Evolutionary conservation across 64 coral and sea anemone species (phyloP).

Genomic region (Actinia tenebrosa): DNA sequence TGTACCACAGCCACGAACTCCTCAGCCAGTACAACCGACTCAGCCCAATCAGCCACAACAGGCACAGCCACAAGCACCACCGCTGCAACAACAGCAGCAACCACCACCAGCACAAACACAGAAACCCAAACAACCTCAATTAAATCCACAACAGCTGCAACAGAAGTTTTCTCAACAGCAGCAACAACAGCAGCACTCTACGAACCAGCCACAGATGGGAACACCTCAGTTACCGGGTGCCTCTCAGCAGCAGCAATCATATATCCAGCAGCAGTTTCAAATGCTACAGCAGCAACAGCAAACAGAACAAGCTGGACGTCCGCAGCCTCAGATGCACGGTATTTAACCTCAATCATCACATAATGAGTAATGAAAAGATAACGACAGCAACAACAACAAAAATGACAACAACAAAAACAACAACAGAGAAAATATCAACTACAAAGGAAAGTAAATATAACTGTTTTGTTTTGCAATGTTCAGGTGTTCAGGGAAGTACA

Average conservation of each 20-base stretch:
- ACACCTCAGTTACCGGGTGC: neutral
- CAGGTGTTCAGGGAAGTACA: neutral
- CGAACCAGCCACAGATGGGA: neutral
- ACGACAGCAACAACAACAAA: too few species aligned
- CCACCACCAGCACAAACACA: neutral
- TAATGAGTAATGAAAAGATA: neutral
- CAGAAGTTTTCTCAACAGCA: neutral
- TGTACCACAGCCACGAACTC: constrained; percentile 22
- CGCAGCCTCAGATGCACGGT: neutral
- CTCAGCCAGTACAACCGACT: constrained; percentile 16
- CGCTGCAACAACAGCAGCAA: neutral
- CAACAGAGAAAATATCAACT: too few species aligned
- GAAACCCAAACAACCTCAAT: neutral
- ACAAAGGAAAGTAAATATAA: too few species aligned
- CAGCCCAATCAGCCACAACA: constrained; percentile 3
- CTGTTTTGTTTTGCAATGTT: neutral
- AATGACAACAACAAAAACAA: too few species aligned
- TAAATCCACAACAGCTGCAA: neutral
- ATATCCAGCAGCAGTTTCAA: constrained; percentile 8
- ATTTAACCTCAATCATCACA: neutral
- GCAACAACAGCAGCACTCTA: neutral
- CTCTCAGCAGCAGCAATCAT: neutral
- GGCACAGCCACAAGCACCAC: neutral
- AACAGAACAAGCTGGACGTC: neutral
- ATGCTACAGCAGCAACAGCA: constrained; percentile 16